Conservation (phyloP, 53 echinoderm and acorn worm genomes). For the Hippasteria phrygiana region DNA sequence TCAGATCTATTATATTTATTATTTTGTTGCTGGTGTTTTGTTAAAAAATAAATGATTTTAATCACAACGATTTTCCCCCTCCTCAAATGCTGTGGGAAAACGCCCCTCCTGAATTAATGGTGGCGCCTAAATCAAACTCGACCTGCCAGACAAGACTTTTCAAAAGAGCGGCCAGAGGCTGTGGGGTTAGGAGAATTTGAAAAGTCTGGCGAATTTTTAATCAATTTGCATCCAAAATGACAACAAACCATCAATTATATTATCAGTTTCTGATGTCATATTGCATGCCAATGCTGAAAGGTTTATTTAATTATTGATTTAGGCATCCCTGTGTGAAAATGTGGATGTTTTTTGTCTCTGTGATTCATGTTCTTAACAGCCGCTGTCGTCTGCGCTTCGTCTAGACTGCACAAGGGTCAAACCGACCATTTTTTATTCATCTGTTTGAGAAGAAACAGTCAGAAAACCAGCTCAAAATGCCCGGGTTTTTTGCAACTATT, state of each 20-base stretch:
- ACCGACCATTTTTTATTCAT: slow-evolving; percentile 56
- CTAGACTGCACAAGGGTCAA: slow-evolving; percentile 56
- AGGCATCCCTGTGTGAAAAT: background rate
- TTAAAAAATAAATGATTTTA: background rate
- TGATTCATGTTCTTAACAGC: slow-evolving; percentile 37
- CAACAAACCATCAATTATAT: background rate
- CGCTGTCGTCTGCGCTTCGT: slow-evolving; percentile 45
- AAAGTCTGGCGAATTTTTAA: slow-evolving; percentile 38
- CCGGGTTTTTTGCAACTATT: slow-evolving; percentile 12
- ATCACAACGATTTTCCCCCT: background rate
- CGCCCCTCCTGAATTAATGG: slow-evolving; percentile 34
- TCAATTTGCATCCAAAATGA: background rate
- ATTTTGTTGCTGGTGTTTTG: background rate
- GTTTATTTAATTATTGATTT: background rate
- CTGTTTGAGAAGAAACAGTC: slow-evolving; percentile 40
- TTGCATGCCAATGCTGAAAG: background rate
- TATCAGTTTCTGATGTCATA: background rate
- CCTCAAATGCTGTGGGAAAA: background rate
- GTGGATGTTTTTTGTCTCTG: background rate
- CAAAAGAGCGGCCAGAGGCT: slow-evolving; percentile 59
- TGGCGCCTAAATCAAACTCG: slow-evolving; percentile 61
- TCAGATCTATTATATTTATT: background rate
- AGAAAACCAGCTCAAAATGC: slow-evolving; percentile 47
- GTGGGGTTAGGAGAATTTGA: slow-evolving; percentile 54
- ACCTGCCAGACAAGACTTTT: slow-evolving; percentile 62